These are phyloP conservation scores for Microctonus aethiopoides DNA, from an alignment of 2,888 invertebrate genomes.

Conservation along the genomic window DNA sequence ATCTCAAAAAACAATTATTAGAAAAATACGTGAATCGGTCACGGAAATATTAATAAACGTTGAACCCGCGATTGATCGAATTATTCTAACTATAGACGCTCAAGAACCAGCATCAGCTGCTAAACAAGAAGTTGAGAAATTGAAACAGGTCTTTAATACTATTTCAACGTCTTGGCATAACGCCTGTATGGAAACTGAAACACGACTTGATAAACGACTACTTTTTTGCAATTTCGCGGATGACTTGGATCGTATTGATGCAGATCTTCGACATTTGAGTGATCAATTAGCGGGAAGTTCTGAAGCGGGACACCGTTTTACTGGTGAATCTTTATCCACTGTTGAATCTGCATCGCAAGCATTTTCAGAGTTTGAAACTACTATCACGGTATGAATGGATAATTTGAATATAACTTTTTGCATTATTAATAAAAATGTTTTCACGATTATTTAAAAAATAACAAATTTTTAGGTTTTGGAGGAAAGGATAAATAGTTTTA, in stretches of 20 bases:
- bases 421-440: slow-evolving; percentile 10
- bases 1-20: slow-evolving; percentile 34
- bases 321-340: slow-evolving; percentile 78
- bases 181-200: slow-evolving; percentile 71
- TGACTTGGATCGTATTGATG: slow-evolving; percentile 78
- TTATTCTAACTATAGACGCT: slow-evolving; percentile 76
- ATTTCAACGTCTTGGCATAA: slow-evolving; percentile 75
- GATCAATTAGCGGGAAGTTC: slow-evolving; percentile 52
- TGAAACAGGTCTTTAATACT: slow-evolving; percentile 73
- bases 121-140: slow-evolving; percentile 76
- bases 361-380: slow-evolving; percentile 82
- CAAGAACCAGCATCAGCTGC: slow-evolving; percentile 78
- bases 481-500: slow-evolving; percentile 77
- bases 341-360: slow-evolving; percentile 78
- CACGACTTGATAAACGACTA: slow-evolving; percentile 73
- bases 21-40: slow-evolving; percentile 33
- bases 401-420: slow-evolving; percentile 15
- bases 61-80: slow-evolving; percentile 76
- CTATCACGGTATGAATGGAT: slow-evolving; percentile 74
- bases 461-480: slow-evolving; percentile 79
- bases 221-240: slow-evolving; percentile 76
- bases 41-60: slow-evolving; percentile 74
- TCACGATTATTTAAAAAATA: no score
- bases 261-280: slow-evolving; percentile 69
- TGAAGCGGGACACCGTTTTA: slow-evolving; percentile 56